phyloP scores from a whole-genome alignment of 64 coral and sea anemone genomes.

The Orbicella faveolata region DNA sequence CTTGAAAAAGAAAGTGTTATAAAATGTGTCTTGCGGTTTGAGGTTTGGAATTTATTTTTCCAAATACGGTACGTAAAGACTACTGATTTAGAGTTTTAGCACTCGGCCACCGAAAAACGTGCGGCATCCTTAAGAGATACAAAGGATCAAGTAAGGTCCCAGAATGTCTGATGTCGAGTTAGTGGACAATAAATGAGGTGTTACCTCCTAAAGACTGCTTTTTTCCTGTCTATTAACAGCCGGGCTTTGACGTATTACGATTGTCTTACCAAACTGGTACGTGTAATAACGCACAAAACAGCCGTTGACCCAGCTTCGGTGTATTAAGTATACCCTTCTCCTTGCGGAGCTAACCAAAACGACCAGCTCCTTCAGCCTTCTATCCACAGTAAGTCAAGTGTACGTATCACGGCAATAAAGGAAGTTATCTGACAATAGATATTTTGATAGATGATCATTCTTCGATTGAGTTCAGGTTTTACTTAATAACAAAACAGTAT shows the following conservation, averaged over 20 bases:
- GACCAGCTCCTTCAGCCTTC: too few species aligned
- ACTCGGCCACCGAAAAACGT: background rate
- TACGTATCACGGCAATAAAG: too few species aligned
- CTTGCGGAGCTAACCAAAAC: too few species aligned
- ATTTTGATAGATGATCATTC: too few species aligned
- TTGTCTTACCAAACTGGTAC: background rate
- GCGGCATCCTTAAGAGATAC: background rate
- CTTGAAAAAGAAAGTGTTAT: background rate
- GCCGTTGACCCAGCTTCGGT: too few species aligned
- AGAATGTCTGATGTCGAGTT: constrained; percentile 35
- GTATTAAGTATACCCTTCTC: too few species aligned
- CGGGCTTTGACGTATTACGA: background rate
- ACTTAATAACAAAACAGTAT: too few species aligned
- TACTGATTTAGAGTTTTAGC: background rate
- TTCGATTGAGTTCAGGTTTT: too few species aligned
- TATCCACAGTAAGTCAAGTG: too few species aligned
- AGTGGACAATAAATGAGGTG: constrained; percentile 47
- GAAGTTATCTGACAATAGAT: too few species aligned
- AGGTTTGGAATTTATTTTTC: background rate
- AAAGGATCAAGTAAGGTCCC: constrained; percentile 26
- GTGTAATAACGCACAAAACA: background rate
- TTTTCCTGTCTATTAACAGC: constrained; percentile 17
- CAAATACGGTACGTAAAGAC: background rate
- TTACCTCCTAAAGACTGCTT: constrained; percentile 35
- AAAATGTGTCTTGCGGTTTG: background rate